These are phyloP conservation scores for Dilophus febrilis DNA, from an alignment of 2,888 invertebrate species.

Conservation along the genomic window DNA sequence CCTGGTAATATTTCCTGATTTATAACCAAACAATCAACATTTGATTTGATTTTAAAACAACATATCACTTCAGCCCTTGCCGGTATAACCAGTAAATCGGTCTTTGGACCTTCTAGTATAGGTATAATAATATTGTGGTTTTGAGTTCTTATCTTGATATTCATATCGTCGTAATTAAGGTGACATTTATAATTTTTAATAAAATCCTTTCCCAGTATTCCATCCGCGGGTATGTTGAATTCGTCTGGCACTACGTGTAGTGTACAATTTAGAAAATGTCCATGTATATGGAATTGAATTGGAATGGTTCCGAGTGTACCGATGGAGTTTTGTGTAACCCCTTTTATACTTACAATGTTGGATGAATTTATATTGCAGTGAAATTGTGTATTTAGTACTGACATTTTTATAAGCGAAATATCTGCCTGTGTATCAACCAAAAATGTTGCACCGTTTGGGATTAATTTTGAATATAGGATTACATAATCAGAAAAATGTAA, in stretches of 20 bases:
- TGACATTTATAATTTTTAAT: not conserved
- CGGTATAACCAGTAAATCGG: not conserved
- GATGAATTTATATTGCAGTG: no score
- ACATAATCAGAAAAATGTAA: no score
- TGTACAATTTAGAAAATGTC: not conserved
- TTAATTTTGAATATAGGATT: no score
- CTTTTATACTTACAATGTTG: not conserved
- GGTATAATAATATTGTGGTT: not conserved
- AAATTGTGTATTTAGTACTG: no score
- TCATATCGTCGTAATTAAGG: not conserved
- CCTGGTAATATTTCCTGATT: not conserved
- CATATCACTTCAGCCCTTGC: not conserved
- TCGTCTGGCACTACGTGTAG: not conserved
- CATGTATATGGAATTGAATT: not conserved
- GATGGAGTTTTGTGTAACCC: not conserved
- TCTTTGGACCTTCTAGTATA: not conserved
- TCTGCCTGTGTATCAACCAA: not conserved
- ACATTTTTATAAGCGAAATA: not conserved
- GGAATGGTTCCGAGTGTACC: not conserved
- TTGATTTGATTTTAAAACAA: not conserved
- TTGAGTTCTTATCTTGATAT: not conserved
- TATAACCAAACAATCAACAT: not conserved
- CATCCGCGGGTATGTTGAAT: not conserved
- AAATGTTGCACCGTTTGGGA: no score
- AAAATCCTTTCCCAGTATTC: slow-evolving; percentile 1